Evolutionary conservation across 2,888 invertebrate genomes (phyloP), one percentile per base, ranked within the genome.

Genomic region (Netelia melanura): DNA sequence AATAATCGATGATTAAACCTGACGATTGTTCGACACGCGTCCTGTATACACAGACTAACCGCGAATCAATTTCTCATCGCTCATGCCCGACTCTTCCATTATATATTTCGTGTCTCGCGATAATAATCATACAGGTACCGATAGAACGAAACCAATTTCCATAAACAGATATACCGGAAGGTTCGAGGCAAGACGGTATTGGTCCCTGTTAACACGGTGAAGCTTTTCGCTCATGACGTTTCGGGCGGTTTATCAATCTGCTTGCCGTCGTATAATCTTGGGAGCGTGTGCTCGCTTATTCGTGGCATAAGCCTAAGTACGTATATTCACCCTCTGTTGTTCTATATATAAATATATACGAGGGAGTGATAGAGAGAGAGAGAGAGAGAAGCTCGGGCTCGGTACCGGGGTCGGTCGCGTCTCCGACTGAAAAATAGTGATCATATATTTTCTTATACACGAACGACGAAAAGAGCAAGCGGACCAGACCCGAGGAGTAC

Each of bases 341-440:
- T 30, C 11, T 44, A 30, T 23, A 58, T 43, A 58, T 30, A 38
- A 56, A 71, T 71, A 71, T 25, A 58, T 62, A 14, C 14, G 14
- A 9, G 54, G 62, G 48, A 25, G 71, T 72, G 52, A 56, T 44
- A 25, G 72, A 62, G 38, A 52, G 74, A 61, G 68, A 52, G 74
- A 61, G 68, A 77, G 77, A 75, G 80, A 67, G 85, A 81, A 58
- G 68, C 77, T 82, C 80, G 70, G 84, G 86, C 86, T 81, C 83
- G 79, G 74, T 86, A 80, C 85, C 81, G 82, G 64, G 79, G 58
- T 75, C 84, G 84, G 81, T 77, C 52, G 74, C 71, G 77, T 80
- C 86, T 86, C 84, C 76, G 80, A 86, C 87, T 89, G 88, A 89
- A 88, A 91, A 90, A 90, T 89, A 85, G 88, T 82, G 84, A 86